Evolutionary conservation across 2,797 vertebrate species (phyloP), one percentile per base, ranked within the genome.

Genomic region (Melanotaenia trifasciata): DNA sequence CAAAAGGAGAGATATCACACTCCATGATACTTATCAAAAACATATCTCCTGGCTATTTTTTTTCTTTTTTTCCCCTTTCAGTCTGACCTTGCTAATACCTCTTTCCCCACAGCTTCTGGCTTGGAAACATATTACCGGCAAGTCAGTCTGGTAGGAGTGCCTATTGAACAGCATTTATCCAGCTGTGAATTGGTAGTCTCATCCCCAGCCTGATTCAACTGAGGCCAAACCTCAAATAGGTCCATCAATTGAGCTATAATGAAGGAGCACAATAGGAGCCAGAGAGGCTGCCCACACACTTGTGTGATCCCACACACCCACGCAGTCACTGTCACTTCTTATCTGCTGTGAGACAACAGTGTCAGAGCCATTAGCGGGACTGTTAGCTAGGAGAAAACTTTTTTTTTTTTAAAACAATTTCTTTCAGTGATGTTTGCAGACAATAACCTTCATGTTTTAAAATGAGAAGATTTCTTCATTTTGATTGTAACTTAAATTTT

Each of bases 81-180:
- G 76, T 75, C 74, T 76, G 63, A 58, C 79, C 79, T 80, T 75
- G 64, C 62, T 72, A 69, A 8, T 79, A 43, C 72, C 13, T 76
- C 66, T 67, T 79, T 58, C 54, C 53, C 33, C 40, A 26, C 22
- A 74, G 67, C 60, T 53, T 47, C 74, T 81, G 80, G 74, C 66
- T 82, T 80, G 71, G 84, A 83, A 83, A 76, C 72, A 83, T 84
- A 84, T 86, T 84, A 76, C 84, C 87, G 81, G 84, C 76, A 74
- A 91, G 89, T 91, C 85, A 72, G 79, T 89, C 75, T 84, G 78
- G 71, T 83, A 90, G 75, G 79, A 77, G 71, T 78, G 82, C 82
- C 86, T 88, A 81, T 84, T 87, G 83, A 90, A 84, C 82, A 81
- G 81, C 81, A 75, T 88, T 92, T 85, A 90, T 82, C 84, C 85